Conservation (phyloP, 2,113 vertebrate species). For the Hippocampus guttulatus region DNA sequence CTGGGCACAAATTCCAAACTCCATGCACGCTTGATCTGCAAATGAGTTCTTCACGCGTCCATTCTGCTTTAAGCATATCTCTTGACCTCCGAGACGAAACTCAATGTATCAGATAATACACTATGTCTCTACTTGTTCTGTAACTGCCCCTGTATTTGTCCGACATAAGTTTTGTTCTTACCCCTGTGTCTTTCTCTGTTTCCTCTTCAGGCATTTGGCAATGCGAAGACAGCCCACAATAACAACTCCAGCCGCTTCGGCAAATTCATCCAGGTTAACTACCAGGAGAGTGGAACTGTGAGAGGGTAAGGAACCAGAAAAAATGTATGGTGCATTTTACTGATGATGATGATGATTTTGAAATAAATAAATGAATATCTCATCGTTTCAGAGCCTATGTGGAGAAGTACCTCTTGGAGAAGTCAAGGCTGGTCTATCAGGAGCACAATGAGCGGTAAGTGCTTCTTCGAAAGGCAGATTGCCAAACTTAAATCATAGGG, state of each 20-base stretch:
- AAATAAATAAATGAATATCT: background rate
- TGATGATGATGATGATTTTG: background rate
- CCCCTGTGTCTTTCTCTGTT: slow-evolving; percentile 19
- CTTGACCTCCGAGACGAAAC: background rate
- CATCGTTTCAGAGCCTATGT: slow-evolving; percentile 85
- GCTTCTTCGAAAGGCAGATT: background rate
- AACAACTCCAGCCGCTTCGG: slow-evolving; percentile 99
- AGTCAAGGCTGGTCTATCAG: slow-evolving; percentile 95
- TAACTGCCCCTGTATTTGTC: background rate
- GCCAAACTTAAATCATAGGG: background rate
- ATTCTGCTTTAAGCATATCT: slow-evolving; percentile 4
- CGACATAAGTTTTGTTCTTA: background rate
- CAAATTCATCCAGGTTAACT: slow-evolving; percentile 99
- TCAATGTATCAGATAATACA: background rate
- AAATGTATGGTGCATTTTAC: background rate
- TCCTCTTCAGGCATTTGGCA: slow-evolving; percentile 90
- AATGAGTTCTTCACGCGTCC: slow-evolving; percentile 20
- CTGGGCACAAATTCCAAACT: slow-evolving; percentile 11
- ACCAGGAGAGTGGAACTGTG: slow-evolving; percentile 96
- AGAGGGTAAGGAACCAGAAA: slow-evolving; percentile 80
- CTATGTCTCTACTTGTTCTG: background rate
- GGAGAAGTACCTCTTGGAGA: slow-evolving; percentile 97
- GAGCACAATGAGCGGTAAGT: slow-evolving; percentile 93
- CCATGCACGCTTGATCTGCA: slow-evolving; percentile 21
- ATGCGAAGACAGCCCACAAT: slow-evolving; percentile 97